Conservation (phyloP, 2,888 invertebrate species). For the Aphodius granarius region DNA sequence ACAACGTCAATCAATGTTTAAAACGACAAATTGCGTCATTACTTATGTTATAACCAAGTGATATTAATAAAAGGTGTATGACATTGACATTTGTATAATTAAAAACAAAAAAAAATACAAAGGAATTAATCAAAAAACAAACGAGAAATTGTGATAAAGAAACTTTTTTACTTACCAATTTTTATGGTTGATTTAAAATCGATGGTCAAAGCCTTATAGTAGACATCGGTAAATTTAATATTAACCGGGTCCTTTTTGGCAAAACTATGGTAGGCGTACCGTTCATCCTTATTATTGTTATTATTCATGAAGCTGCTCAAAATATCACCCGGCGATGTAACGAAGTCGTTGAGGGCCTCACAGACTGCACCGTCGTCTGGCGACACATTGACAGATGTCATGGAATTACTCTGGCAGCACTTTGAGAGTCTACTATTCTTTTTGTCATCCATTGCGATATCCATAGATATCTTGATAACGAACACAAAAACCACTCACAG, state of each 20-base stretch:
- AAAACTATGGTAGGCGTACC: conserved; percentile 51
- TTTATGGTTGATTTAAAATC: conserved; percentile 61
- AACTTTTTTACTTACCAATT: conserved; percentile 58
- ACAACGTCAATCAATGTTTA: background rate
- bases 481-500: background rate
- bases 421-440: conserved; percentile 39
- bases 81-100: background rate
- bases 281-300: conserved; percentile 29
- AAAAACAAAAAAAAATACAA: no score
- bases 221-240: conserved; percentile 69
- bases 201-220: conserved; percentile 60
- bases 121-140: background rate
- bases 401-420: conserved; percentile 47
- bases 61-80: background rate
- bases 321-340: conserved; percentile 29
- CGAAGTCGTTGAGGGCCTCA: conserved; percentile 39
- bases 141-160: background rate
- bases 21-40: background rate
- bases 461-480: background rate
- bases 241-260: conserved; percentile 65
- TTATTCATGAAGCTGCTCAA: conserved; percentile 35
- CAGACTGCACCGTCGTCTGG: conserved; percentile 38
- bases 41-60: background rate
- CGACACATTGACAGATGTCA: conserved; percentile 35
- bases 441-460: conserved; percentile 12